These are phyloP conservation scores for Psophia crepitans DNA, from an alignment of 2,113 vertebrate species.

Conservation along the genomic window DNA sequence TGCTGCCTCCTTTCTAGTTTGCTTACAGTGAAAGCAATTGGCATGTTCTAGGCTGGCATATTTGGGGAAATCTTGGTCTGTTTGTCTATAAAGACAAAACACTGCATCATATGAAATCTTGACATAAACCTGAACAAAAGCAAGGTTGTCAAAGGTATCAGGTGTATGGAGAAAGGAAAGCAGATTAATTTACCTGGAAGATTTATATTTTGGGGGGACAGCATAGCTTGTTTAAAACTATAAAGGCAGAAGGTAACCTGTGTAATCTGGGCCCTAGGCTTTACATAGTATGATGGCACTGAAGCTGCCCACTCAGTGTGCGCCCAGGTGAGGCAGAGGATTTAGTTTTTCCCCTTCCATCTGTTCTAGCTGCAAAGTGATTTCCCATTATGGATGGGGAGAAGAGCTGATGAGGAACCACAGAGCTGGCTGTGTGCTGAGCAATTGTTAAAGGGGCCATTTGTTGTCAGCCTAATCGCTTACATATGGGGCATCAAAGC, in stretches of 20 bases:
- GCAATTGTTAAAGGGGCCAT: background rate
- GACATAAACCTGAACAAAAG: background rate
- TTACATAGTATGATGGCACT: accelerated
- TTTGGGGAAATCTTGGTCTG: background rate
- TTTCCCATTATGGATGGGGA: background rate
- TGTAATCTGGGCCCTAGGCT: background rate
- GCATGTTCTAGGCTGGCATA: background rate
- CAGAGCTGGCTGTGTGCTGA: background rate
- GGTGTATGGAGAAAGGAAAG: background rate
- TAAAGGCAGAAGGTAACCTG: background rate
- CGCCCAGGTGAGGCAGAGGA: background rate
- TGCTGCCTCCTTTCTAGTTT: background rate
- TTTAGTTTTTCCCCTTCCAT: background rate
- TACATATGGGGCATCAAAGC: background rate
- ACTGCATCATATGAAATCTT: background rate
- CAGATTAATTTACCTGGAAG: background rate
- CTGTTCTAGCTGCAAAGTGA: background rate
- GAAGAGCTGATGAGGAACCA: background rate
- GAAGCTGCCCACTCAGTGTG: background rate
- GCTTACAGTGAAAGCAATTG: background rate
- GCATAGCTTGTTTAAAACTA: background rate
- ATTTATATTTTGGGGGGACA: background rate
- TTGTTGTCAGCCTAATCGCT: accelerated
- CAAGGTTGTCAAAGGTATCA: background rate
- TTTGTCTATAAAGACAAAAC: background rate